Base-by-base conservation (phyloP, 2,113 vertebrate genomes). In the Gymnorhina tibicen region DNA sequence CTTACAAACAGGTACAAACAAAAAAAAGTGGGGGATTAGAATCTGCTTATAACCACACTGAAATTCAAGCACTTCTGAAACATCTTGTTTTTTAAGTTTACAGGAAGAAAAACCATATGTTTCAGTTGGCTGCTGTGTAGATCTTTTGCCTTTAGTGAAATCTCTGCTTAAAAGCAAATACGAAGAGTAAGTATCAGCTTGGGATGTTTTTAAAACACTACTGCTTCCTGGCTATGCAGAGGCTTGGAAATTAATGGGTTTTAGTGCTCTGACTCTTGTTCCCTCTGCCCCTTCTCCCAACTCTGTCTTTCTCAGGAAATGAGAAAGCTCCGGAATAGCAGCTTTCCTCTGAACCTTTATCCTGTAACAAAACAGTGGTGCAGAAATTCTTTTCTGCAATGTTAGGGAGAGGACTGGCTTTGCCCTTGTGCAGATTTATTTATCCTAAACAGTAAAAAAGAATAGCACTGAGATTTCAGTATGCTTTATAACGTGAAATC, bases 121-220 rank as follows among this genome's bases (percentile, higher is more conserved):
- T 92, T 98, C 98, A 72, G 97, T 99, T 92, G 99, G 99, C 97
- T 99, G 98, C 96, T 99, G 99, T 97, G 99, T 99, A 86, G 99
- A 99, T 97, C 98, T 99, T 74, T 98, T 99, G 82, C 99, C 99
- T 89, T 97, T 99, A 92, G 98, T 99, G 80, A 98, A 98, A 88
- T 98, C 97, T 56, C 96, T 99, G 60, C 98, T 99, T 97, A 98
- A 97, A 96, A 98, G 98, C 97, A 98, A 97, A 87, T 99, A 99
- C 55, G 99, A 99, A 98, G 99, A 99, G 99, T 99, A 97, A 98
- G 99, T 99, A 59, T 84, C 49, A 21, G 1, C 60, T 94, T 41
- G 3, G 14, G n/a, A 37, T 69, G 33, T 82, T 70, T 80, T 81
- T 11, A 30, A 76, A 79, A 32, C 11, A 17, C 16, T 53, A 1